Percentiles rank a stretch among this genome's conserved stretches.
These are phyloP conservation scores for Oncorhynchus tshawytscha DNA, from an alignment of 2,113 vertebrate genomes.

Conservation along the genomic window DNA sequence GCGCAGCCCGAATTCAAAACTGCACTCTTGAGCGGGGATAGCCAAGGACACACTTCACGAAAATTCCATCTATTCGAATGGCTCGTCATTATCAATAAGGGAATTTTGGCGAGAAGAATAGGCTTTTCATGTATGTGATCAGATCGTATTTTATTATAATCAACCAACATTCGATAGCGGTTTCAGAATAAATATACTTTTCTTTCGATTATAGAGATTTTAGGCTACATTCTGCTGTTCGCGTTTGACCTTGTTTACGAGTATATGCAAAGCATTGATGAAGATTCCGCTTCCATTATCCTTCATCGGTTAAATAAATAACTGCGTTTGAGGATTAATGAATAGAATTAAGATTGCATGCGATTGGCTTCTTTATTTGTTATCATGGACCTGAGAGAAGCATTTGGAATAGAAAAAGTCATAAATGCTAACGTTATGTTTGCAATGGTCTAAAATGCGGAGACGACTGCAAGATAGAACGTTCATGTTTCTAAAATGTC, in stretches of 20 bases:
- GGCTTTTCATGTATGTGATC: neutral
- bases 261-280: too few species aligned
- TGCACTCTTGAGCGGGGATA: neutral
- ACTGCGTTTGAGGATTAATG: neutral
- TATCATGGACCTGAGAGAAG: conserved; percentile 35
- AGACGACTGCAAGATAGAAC: neutral
- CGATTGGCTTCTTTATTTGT: conserved; percentile 38
- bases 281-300: neutral
- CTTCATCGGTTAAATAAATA: neutral
- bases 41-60: neutral
- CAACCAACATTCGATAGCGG: neutral
- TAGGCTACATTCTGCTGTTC: too few species aligned
- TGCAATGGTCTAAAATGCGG: conserved; percentile 48
- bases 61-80: neutral
- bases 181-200: neutral
- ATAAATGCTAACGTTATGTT: conserved; percentile 64
- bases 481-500: too few species aligned
- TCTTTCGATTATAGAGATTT: too few species aligned
- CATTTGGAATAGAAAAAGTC: conserved; percentile 50
- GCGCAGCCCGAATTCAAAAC: conserved; percentile 14
- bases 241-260: too few species aligned
- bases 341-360: conserved; percentile 7
- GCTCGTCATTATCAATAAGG: neutral
- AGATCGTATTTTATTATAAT: neutral
- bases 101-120: too few species aligned